Base-by-base conservation (phyloP, 2,113 vertebrate genomes). In the Corythornis madagascariensis region DNA sequence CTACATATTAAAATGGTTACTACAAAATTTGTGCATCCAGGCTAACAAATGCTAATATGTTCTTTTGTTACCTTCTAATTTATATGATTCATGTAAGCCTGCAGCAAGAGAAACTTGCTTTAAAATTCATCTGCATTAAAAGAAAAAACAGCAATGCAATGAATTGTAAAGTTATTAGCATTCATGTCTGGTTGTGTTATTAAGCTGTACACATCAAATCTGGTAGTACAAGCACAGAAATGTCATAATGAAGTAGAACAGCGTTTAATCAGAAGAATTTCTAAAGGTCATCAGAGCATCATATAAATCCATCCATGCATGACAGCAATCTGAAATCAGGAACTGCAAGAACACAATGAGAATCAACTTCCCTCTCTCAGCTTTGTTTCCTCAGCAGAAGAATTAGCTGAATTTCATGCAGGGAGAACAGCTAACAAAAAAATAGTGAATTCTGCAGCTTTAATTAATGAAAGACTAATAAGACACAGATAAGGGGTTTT, bases 41-140 rank as follows among this genome's bases (percentile, higher is more conserved):
- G 97, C 97, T 98, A 98, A 98, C 97, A 98, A 98, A 98, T 98
- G 98, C 97, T 98, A 98, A 98, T 98, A 96, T 84, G 97, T 98
- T 98, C 95, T 96, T 98, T 98, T 98, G 97, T 97, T 98, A 97
- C 97, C 95, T 95, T 97, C 97, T 97, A 97, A 98, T 98, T 98
- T 97, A 97, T 97, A 97, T 97, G 97, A 98, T 98, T 97, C 98
- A 97, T 98, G 97, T 96, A 97, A 97, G 97, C 97, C 98, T 73
- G 83, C 84, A 98, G 98, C 97, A 94, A 97, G 97, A 88, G 93
- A 97, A 98, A 98, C 97, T 97, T 97, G 95, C 93, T 97, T 97
- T 97, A 97, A 97, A 98, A 98, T 98, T 97, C 96, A 97, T 98
- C 97, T 96, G 96, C 96, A 91, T 98, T 97, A 98, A 96, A 89